These are phyloP conservation scores for Erpobdella octoculata DNA, from an alignment of 2,888 invertebrate species.

Conservation along the genomic window DNA sequence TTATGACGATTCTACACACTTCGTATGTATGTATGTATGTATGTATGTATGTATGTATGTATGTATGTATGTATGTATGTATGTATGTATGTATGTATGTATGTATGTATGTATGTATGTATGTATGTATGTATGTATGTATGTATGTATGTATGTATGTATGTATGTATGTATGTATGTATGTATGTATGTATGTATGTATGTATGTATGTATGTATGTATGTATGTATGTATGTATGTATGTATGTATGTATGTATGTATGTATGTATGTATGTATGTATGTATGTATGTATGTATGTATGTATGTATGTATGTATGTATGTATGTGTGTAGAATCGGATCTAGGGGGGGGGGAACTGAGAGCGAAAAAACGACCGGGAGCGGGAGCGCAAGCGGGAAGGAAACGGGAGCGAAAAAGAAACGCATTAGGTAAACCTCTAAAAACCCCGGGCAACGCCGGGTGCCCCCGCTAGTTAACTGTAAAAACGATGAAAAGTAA, in stretches of 20 bases:
- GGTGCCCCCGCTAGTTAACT: too few relatives aligned
- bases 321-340: too few relatives aligned
- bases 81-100: slow-evolving; percentile 28
- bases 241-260: slow-evolving; percentile 1
- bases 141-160: slow-evolving; percentile 2
- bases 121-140: slow-evolving; percentile 14
- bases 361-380: too few relatives aligned
- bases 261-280: slow-evolving; percentile 1
- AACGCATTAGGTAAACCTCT: too few relatives aligned
- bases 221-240: slow-evolving; percentile 1
- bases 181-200: slow-evolving; percentile 1
- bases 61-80: slow-evolving; percentile 28
- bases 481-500: too few relatives aligned
- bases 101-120: slow-evolving; percentile 30
- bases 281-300: slow-evolving; percentile 1
- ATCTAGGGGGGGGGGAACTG: too few relatives aligned
- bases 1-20: too few relatives aligned
- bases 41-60: slow-evolving; percentile 1
- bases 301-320: slow-evolving; percentile 1
- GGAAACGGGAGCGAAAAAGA: too few relatives aligned
- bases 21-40: slow-evolving; percentile 1
- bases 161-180: slow-evolving; percentile 1
- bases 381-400: too few relatives aligned
- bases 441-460: too few relatives aligned
- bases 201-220: slow-evolving; percentile 1